Percentiles rank a stretch among this genome's conserved stretches.
Evolutionary conservation across 1,140 invertebrate genomes (phyloP).

Genomic region (Sogatella furcifera): DNA sequence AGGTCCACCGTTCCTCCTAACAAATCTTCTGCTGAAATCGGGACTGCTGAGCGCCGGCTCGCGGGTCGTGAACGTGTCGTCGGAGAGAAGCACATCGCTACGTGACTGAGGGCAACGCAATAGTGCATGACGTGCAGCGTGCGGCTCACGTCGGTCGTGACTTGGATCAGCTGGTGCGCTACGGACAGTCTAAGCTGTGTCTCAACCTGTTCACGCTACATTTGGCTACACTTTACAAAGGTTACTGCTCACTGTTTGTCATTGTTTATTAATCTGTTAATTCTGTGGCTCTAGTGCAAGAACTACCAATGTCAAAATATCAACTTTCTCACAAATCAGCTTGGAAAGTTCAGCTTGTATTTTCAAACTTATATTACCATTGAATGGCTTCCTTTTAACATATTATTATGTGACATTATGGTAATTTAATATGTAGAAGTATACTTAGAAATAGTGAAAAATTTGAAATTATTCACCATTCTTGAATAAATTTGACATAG

Average conservation of each 20-base stretch:
- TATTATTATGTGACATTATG: too few relatives aligned
- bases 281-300: too few relatives aligned
- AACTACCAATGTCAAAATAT: too few relatives aligned
- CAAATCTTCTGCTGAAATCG: slow-evolving; percentile 65
- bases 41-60: slow-evolving; percentile 59
- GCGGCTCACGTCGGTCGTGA: background rate
- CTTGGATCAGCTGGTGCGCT: slow-evolving; percentile 5
- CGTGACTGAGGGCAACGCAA: background rate
- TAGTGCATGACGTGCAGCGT: background rate
- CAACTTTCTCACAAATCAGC: too few relatives aligned
- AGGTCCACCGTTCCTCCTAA: slow-evolving; percentile 80
- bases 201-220: background rate
- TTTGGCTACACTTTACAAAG: background rate
- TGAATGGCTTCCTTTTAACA: too few relatives aligned
- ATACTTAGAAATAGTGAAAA: too few relatives aligned
- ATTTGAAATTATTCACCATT: too few relatives aligned
- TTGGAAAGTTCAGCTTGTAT: too few relatives aligned
- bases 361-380: too few relatives aligned
- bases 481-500: too few relatives aligned
- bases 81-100: slow-evolving; percentile 48
- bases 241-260: background rate
- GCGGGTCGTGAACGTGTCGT: slow-evolving; percentile 65
- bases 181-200: slow-evolving; percentile 6
- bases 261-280: too few relatives aligned
- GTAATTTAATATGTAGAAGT: too few relatives aligned